Percentiles rank a stretch among this genome's conserved stretches.
These are phyloP conservation scores for Peromyscus eremicus DNA, from an alignment of 2,797 vertebrate genomes.

Conservation along the genomic window DNA sequence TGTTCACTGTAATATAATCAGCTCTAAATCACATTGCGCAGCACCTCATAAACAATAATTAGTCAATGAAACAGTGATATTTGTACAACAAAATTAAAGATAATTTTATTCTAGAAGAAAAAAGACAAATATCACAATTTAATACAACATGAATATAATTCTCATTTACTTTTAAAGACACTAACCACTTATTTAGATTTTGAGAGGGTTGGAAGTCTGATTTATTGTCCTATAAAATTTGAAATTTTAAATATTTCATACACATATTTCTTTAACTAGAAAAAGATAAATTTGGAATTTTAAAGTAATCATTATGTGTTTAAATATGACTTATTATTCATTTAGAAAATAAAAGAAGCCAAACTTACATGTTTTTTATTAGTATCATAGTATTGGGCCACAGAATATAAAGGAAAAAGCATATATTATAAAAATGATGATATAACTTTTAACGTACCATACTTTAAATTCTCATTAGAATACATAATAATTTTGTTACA, in stretches of 20 bases:
- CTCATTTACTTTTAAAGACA: neutral
- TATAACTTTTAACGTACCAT: neutral
- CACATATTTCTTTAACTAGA: too few relatives aligned
- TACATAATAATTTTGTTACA: too few relatives aligned
- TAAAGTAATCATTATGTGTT: too few relatives aligned
- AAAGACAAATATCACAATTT: neutral
- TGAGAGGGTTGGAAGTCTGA: neutral
- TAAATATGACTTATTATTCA: too few relatives aligned
- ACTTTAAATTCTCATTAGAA: too few relatives aligned
- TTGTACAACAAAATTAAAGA: neutral
- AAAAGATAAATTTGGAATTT: too few relatives aligned
- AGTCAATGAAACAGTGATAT: neutral
- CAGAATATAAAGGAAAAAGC: neutral
- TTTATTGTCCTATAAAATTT: neutral
- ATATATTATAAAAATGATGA: neutral
- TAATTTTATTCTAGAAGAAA: neutral
- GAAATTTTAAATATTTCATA: too few relatives aligned
- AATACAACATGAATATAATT: neutral
- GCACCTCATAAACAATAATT: neutral
- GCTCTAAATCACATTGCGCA: neutral
- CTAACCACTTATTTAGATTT: neutral
- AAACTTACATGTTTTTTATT: too few relatives aligned
- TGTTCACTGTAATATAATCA: neutral
- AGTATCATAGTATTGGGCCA: neutral
- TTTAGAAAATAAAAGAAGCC: too few relatives aligned